Conservation (phyloP, 2,888 invertebrate species). For the Machimus rusticus region DNA sequence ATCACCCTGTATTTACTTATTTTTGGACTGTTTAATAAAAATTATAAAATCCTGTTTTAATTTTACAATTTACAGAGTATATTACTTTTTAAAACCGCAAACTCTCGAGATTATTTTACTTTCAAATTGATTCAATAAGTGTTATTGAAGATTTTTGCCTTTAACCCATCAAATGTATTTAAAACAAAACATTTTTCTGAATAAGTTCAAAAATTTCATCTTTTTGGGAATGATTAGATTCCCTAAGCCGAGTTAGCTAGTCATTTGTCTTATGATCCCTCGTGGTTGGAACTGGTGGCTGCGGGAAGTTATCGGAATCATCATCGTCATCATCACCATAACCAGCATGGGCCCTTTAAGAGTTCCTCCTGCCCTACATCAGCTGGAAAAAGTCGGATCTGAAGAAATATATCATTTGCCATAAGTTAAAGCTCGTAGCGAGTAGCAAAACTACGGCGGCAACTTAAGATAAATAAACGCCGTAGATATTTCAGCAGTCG, state of each 20-base stretch:
- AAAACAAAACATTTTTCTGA: too few relatives aligned
- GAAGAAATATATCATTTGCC: slow-evolving; percentile 43
- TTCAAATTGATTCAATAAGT: too few relatives aligned
- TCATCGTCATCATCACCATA: slow-evolving; percentile 33
- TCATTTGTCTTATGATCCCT: background rate
- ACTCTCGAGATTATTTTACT: too few relatives aligned
- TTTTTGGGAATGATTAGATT: too few relatives aligned
- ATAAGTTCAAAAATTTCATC: too few relatives aligned
- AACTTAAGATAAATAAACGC: slow-evolving; percentile 21
- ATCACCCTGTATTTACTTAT: too few relatives aligned
- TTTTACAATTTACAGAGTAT: too few relatives aligned
- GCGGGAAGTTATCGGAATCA: background rate
- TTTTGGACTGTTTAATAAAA: too few relatives aligned
- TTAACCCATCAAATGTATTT: too few relatives aligned
- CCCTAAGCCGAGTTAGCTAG: background rate
- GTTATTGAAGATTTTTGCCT: too few relatives aligned
- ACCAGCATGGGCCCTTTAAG: slow-evolving; percentile 19
- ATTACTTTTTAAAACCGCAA: too few relatives aligned
- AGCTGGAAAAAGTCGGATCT: slow-evolving; percentile 3
- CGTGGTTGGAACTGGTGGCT: background rate
- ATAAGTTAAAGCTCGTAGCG: slow-evolving; percentile 2
- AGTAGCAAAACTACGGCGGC: background rate
- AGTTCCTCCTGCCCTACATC: background rate
- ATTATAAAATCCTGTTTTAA: too few relatives aligned
- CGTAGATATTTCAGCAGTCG: slow-evolving; percentile 15